These are phyloP conservation scores for Drosophila affinis DNA, from an alignment of 2,888 invertebrate species.

Conservation along the genomic window DNA sequence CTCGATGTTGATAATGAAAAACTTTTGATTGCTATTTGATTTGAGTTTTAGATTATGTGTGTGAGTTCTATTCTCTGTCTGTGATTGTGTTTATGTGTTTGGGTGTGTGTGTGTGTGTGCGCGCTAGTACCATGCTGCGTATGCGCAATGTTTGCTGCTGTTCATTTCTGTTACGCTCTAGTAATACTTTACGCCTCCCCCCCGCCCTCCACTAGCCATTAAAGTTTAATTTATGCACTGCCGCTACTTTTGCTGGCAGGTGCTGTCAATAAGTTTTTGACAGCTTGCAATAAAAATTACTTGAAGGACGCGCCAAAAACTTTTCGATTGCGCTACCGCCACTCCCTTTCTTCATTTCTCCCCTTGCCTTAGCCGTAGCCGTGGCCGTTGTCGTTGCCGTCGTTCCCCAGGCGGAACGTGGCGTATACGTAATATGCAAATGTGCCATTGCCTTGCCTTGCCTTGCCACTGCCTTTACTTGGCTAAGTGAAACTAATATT, in stretches of 20 bases:
- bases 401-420: conserved; percentile 33
- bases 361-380: background rate
- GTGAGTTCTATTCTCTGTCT: conserved; percentile 8
- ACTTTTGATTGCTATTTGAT: conserved; percentile 78
- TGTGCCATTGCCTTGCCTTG: conserved; percentile 35
- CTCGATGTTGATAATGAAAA: conserved; percentile 71
- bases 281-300: conserved; percentile 55
- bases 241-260: conserved; percentile 44
- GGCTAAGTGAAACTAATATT: conserved; percentile 72
- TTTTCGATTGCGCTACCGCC: conserved; percentile 18
- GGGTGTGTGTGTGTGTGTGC: background rate
- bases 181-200: conserved; percentile 20
- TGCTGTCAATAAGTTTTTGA: conserved; percentile 65
- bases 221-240: conserved; percentile 50
- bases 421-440: conserved; percentile 72
- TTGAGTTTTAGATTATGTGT: conserved; percentile 60
- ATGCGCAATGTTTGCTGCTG: conserved; percentile 56
- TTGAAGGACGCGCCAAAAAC: conserved; percentile 38
- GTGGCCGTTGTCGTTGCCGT: background rate
- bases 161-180: conserved; percentile 13
- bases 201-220: conserved; percentile 21
- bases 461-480: conserved; percentile 13
- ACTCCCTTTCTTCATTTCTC: conserved; percentile 8
- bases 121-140: conserved; percentile 48
- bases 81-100: conserved; percentile 16